phyloP scores from a whole-genome alignment of 2,113 vertebrate species.

The Caloenas nicobarica region DNA sequence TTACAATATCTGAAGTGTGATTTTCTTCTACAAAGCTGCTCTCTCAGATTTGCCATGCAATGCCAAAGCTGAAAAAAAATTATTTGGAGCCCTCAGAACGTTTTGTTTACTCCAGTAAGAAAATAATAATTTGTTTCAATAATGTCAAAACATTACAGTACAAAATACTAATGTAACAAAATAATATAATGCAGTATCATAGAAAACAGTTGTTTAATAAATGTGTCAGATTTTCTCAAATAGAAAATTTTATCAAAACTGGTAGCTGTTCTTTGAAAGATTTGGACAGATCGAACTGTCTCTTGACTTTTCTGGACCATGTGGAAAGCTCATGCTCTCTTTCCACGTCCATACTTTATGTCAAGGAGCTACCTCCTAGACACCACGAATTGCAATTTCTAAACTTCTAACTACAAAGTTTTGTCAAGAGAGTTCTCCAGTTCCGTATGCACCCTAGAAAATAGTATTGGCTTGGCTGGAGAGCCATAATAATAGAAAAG shows the following conservation, averaged over 20 bases:
- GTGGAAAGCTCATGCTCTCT: background rate
- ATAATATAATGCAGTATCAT: background rate
- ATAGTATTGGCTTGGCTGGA: background rate
- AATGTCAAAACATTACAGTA: background rate
- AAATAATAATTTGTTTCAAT: conserved; percentile 3
- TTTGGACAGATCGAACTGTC: background rate
- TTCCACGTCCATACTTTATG: background rate
- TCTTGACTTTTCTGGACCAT: background rate
- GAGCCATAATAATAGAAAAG: background rate
- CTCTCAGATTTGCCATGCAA: background rate
- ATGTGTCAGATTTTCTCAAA: background rate
- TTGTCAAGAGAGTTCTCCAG: background rate
- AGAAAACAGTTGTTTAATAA: background rate
- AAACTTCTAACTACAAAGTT: background rate
- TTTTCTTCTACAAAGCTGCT: background rate
- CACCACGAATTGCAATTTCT: background rate
- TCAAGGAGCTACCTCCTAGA: background rate
- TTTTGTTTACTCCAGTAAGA: background rate
- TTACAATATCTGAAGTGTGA: background rate
- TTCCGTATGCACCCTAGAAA: background rate
- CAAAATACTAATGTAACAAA: background rate
- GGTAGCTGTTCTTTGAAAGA: background rate
- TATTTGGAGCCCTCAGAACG: background rate
- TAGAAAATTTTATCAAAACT: background rate
- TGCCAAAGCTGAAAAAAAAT: background rate